These are phyloP conservation scores for Acanthopleura granulata DNA, from an alignment of 2,888 invertebrate species.

Conservation along the genomic window DNA sequence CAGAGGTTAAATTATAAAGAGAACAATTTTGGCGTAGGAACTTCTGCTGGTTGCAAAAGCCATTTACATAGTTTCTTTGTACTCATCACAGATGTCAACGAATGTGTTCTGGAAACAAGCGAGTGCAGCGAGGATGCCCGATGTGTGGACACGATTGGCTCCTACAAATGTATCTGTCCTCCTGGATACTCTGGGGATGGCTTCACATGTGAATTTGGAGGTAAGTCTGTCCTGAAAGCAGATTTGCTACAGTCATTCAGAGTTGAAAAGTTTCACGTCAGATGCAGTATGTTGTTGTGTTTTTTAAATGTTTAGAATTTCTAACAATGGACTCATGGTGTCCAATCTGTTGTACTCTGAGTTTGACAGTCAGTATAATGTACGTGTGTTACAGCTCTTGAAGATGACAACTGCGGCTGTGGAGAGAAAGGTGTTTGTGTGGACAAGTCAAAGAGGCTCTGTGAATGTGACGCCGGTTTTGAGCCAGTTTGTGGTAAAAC, in stretches of 20 bases:
- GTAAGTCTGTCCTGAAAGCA: background rate
- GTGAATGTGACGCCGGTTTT: constrained; percentile 1
- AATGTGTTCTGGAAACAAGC: constrained; percentile 19
- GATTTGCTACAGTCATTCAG: too few species aligned
- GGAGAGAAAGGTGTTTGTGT: background rate
- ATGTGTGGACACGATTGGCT: constrained; percentile 22
- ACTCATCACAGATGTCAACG: constrained; percentile 24
- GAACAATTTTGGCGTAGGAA: too few species aligned
- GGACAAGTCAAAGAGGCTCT: background rate
- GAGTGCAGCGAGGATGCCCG: constrained; percentile 24
- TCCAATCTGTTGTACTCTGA: too few species aligned
- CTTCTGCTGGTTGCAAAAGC: too few species aligned
- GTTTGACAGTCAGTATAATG: too few species aligned
- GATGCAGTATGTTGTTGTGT: too few species aligned
- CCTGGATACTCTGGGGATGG: constrained; percentile 22
- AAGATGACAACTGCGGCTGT: constrained; percentile 13
- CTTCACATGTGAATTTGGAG: constrained; percentile 7
- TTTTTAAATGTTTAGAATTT: too few species aligned
- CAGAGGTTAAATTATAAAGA: too few species aligned
- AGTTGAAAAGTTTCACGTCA: too few species aligned
- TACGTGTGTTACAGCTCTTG: background rate
- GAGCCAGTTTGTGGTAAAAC: background rate
- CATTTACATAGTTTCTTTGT: too few species aligned
- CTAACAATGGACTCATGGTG: too few species aligned
- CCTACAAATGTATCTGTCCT: constrained; percentile 24